A percentile compares a stretch with the other conserved stretches of the same genome.
These are phyloP conservation scores for Tragelaphus imberbis DNA, from an alignment of 2,113 vertebrate species.

Conservation along the genomic window DNA sequence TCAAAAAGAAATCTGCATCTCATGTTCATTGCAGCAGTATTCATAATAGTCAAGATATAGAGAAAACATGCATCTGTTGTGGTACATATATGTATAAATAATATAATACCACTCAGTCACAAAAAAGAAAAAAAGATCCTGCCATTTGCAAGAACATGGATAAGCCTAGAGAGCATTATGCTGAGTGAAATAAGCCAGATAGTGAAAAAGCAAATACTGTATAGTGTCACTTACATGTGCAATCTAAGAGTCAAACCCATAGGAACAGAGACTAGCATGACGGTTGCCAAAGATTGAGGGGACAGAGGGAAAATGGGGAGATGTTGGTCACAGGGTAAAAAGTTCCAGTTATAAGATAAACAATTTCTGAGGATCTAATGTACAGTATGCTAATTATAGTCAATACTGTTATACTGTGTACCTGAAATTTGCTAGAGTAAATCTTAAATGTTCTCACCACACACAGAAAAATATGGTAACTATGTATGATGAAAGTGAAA, in stretches of 20 bases:
- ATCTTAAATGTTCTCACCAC: neutral
- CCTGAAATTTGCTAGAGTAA: neutral
- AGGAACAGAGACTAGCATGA: neutral
- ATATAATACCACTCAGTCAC: neutral
- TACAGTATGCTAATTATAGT: neutral
- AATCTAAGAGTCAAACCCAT: neutral
- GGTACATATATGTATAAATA: neutral
- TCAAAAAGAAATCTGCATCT: neutral
- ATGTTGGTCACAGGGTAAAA: neutral
- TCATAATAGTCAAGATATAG: neutral
- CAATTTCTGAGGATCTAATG: neutral
- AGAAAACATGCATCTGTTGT: neutral
- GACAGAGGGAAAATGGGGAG: neutral
- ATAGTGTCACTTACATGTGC: neutral
- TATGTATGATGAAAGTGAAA: neutral
- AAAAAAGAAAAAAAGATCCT: neutral
- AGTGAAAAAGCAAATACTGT: neutral
- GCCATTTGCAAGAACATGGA: neutral
- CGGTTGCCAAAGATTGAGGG: neutral
- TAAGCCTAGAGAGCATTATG: neutral
- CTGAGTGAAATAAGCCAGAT: neutral
- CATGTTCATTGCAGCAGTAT: neutral
- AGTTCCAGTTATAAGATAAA: neutral
- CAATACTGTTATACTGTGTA: neutral
- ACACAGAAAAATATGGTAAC: neutral